phyloP scores from a whole-genome alignment of 2,113 vertebrate species.

The Cynocephalus volans region DNA sequence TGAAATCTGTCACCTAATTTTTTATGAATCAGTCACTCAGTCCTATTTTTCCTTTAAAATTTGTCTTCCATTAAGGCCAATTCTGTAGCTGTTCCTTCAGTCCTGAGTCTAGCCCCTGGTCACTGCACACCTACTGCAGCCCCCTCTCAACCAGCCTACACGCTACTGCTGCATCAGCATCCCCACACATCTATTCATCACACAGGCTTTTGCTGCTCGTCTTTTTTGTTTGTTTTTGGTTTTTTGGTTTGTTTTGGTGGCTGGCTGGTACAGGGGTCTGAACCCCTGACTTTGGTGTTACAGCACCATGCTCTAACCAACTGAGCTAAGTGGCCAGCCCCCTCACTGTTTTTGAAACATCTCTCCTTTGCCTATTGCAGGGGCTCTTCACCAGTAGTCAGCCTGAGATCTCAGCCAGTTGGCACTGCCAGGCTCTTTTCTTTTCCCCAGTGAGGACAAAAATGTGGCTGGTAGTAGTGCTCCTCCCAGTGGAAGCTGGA shows the following conservation, averaged over 20 bases:
- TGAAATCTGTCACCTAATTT: not conserved
- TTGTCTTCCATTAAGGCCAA: not conserved
- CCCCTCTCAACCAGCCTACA: not conserved
- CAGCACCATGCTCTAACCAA: no score
- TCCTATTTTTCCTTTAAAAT: not conserved
- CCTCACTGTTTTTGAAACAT: not conserved
- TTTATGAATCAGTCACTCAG: not conserved
- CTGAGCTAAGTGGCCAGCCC: no score
- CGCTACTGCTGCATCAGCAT: not conserved
- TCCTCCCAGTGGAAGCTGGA: not conserved
- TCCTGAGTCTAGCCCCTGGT: not conserved
- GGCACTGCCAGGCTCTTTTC: not conserved
- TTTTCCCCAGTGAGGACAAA: not conserved
- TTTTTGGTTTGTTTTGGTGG: no score
- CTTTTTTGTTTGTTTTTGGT: no score
- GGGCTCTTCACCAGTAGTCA: not conserved
- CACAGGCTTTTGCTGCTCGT: not conserved
- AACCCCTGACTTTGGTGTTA: no score
- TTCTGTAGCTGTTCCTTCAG: not conserved
- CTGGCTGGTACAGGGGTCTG: no score
- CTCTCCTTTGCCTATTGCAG: not conserved
- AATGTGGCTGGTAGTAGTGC: not conserved
- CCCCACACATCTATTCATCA: no score
- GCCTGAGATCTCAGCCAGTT: not conserved
- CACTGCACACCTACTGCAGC: no score